A percentile compares a stretch with the other conserved stretches of the same genome.
Evolutionary conservation across 2,797 vertebrate genomes (phyloP).

Genomic region (Bryconaethiops microstoma): DNA sequence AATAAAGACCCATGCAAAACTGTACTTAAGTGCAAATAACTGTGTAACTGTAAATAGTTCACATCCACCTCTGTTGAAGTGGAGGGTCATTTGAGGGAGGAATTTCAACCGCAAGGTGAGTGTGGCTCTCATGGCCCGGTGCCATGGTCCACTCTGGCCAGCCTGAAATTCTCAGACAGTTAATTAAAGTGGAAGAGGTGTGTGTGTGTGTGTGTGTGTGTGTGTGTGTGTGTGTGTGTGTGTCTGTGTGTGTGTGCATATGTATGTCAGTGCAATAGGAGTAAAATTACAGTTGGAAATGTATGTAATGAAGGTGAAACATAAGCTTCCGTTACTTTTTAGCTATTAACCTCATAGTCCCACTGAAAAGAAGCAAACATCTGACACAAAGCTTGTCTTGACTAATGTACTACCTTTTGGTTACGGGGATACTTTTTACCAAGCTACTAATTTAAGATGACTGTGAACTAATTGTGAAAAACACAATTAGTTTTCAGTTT

Average conservation of each 20-base stretch:
- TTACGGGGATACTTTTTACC: too few species aligned
- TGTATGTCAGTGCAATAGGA: neutral
- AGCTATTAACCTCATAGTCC: neutral
- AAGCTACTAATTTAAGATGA: too few species aligned
- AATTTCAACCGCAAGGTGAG: conserved; percentile 75
- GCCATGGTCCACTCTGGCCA: conserved; percentile 44
- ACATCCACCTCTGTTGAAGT: conserved; percentile 66
- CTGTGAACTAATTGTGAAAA: too few species aligned
- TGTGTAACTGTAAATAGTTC: neutral
- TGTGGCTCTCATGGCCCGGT: conserved; percentile 48
- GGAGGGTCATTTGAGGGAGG: conserved; percentile 59
- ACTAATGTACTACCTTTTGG: neutral
- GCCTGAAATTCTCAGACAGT: conserved; percentile 62
- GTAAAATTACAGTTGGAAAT: neutral
- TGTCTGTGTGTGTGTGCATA: neutral
- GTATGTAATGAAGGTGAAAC: neutral
- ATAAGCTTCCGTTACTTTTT: neutral
- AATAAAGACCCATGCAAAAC: neutral
- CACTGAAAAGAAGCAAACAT: neutral
- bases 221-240: conserved; percentile 23
- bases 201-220: conserved; percentile 12
- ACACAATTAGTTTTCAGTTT: neutral
- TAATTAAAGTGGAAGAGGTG: conserved; percentile 65
- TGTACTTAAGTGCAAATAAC: neutral
- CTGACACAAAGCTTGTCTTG: neutral